These are phyloP conservation scores for Macrotrachela quadricornifera DNA, from an alignment of 1,140 invertebrate genomes.

Conservation along the genomic window DNA sequence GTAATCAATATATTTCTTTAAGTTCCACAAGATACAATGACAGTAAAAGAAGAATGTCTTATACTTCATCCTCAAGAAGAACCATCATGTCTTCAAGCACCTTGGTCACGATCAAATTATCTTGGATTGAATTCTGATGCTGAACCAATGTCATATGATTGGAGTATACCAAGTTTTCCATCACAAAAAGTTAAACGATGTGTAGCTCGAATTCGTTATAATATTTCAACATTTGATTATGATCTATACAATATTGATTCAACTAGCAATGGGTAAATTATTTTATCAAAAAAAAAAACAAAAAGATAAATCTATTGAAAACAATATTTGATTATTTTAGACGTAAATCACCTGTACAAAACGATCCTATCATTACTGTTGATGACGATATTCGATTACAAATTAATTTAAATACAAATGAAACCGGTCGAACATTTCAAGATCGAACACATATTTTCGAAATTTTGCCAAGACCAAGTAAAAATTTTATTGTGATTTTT, in stretches of 20 bases:
- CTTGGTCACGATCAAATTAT: slow-evolving; percentile 25
- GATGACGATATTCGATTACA: slow-evolving; percentile 6
- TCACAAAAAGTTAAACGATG: slow-evolving; percentile 21
- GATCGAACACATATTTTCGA: slow-evolving; percentile 23
- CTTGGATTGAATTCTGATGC: slow-evolving; percentile 23
- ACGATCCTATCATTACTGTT: slow-evolving; percentile 14
- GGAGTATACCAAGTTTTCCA: slow-evolving; percentile 27
- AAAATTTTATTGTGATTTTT: no score
- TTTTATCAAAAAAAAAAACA: background rate
- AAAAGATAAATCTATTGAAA: background rate
- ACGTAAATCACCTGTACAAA: slow-evolving; percentile 9
- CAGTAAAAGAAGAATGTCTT: slow-evolving; percentile 18
- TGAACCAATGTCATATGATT: slow-evolving; percentile 16
- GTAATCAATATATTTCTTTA: background rate
- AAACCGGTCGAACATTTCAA: slow-evolving; percentile 26
- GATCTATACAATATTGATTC: slow-evolving; percentile 21
- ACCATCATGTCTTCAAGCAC: slow-evolving; percentile 19
- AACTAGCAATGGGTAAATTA: slow-evolving; percentile 14
- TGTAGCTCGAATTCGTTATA: slow-evolving; percentile 26
- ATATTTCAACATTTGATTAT: slow-evolving; percentile 28
- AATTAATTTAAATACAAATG: slow-evolving; percentile 25
- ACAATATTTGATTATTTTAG: background rate
- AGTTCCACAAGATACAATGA: background rate
- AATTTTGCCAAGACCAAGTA: slow-evolving; percentile 14
- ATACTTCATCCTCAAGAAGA: slow-evolving; percentile 15